Percentiles rank a stretch among this genome's conserved stretches.
These are phyloP conservation scores for Dynastes hyllus DNA, from an alignment of 2,888 invertebrate genomes.

Conservation along the genomic window DNA sequence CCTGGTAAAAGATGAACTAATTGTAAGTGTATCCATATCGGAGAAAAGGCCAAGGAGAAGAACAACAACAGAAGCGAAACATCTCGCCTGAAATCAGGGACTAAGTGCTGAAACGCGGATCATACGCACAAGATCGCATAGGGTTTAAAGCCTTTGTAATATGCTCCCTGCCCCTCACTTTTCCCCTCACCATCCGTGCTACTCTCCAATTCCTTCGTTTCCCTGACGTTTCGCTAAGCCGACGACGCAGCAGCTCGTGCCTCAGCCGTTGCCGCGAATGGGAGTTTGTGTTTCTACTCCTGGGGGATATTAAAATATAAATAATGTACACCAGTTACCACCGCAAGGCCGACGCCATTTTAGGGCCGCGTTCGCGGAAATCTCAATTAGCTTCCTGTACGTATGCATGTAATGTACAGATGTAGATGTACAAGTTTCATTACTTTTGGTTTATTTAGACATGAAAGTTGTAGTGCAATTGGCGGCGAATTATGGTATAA, in stretches of 20 bases:
- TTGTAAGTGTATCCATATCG: too few species aligned
- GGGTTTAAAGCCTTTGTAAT: slow-evolving; percentile 18
- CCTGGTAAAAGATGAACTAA: background rate
- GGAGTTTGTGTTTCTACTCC: slow-evolving; percentile 19
- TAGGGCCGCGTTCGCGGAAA: slow-evolving; percentile 12
- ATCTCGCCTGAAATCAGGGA: background rate
- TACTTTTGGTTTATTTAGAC: too few species aligned
- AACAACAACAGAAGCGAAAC: too few species aligned
- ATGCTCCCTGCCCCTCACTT: background rate
- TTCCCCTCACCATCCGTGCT: background rate
- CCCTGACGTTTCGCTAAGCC: background rate
- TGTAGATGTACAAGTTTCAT: too few species aligned
- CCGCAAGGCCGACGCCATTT: slow-evolving; percentile 28
- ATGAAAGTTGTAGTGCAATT: too few species aligned
- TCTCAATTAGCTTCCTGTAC: slow-evolving; percentile 13
- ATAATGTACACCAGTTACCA: slow-evolving; percentile 27
- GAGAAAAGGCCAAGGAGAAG: too few species aligned
- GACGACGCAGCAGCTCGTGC: background rate
- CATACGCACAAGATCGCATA: background rate
- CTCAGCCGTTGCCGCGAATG: background rate
- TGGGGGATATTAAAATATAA: slow-evolving; percentile 35
- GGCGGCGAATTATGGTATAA: too few species aligned
- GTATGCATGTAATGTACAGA: too few species aligned
- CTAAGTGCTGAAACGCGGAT: slow-evolving; percentile 7
- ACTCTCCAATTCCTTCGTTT: background rate